Base-by-base conservation (phyloP, 1,140 invertebrate genomes). In the Calliphora vicina region DNA sequence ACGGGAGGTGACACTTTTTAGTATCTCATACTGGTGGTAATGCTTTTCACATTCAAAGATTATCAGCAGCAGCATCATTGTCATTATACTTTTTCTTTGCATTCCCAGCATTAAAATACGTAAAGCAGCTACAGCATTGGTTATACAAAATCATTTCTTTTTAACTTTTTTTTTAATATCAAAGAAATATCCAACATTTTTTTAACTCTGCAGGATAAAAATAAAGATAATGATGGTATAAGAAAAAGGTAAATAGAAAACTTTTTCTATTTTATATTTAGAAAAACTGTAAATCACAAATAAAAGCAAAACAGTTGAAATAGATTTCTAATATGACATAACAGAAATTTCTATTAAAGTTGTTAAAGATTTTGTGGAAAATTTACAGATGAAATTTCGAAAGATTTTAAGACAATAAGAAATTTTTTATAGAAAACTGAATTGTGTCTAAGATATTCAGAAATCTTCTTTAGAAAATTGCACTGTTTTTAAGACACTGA, bases 171-270 rank as follows among this genome's bases (percentile, higher is more conserved):
- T 76, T 76, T 10, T 35, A 35, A 8, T 35, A 35, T 10, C 10
- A 76, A 78, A 20, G n/a, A 78, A 23, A 78, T 23, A 78, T 78
- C 74, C 23, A 78, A 78, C 74, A 78, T 78, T 10, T 78, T 78
- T 35, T 78, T 43, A 78, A 43, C 74, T 78, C 42, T 43, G 74
- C 74, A 43, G 74, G 74, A 78, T 78, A 78, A 78, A 78, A 35
- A 42, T 20, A 15, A 27, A 35, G 74, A 20, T 78, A 35, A 42
- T 78, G 35, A 78, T 78, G 35, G 27, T 23, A 43, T 43, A 4
- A 2, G 29, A n/a, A 13, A n/a, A 29, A 29, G 5, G 15, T 42
- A 42, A 42, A 76, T 15, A n/a, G n/a, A 78, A 67, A 67, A 25
- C 10, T 45, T 78, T 43, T 43, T 78, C n/a, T 78, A 25, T 78